Percentiles rank a stretch among this genome's conserved stretches.
Conservation (phyloP, 2,113 vertebrate genomes). For the Ceyx cyanopectus region DNA sequence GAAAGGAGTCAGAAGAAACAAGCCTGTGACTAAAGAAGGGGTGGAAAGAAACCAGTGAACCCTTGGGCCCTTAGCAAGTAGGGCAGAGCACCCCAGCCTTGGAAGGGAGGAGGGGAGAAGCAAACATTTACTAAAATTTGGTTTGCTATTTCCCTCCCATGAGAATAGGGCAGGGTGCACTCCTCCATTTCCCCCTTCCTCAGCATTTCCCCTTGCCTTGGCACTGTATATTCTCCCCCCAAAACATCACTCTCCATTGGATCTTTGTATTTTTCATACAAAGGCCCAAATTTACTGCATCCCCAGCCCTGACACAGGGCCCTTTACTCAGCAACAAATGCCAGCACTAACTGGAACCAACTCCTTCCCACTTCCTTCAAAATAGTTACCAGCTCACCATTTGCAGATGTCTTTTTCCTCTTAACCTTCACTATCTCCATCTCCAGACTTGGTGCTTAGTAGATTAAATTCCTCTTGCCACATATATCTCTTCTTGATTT, state of each 20-base stretch:
- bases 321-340: background rate
- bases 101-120: background rate
- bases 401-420: background rate
- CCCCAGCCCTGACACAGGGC: background rate
- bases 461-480: background rate
- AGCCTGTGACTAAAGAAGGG: background rate
- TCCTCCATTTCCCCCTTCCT: background rate
- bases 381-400: background rate
- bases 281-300: background rate
- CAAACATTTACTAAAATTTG: background rate
- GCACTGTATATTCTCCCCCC: background rate
- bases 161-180: background rate
- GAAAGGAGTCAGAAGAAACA: background rate
- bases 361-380: background rate
- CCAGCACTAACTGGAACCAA: background rate
- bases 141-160: background rate
- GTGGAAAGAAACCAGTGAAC: background rate
- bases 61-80: background rate
- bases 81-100: background rate
- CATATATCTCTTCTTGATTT: background rate
- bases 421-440: background rate
- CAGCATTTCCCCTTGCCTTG: background rate
- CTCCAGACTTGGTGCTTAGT: background rate
- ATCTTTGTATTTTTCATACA: background rate
- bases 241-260: background rate